Base-by-base conservation (phyloP, 2,113 vertebrate species). In the Chelonoidis abingdonii region DNA sequence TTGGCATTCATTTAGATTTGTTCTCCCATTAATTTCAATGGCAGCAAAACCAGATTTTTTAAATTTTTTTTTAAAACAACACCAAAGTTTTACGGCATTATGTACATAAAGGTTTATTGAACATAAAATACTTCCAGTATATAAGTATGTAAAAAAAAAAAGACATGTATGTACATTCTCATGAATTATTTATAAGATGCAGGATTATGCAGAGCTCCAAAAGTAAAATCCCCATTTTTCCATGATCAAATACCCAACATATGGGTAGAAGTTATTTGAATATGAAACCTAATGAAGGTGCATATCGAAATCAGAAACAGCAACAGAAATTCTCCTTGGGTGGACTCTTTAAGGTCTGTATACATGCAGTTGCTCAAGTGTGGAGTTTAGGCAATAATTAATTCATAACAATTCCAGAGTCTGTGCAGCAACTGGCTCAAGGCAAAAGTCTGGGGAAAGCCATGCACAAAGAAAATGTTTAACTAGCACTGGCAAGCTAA, bases 1-100 rank as follows among this genome's bases (percentile, higher is more conserved):
- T 94, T 93, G 81, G 86, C 95, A 91, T 87, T 59, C 8, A 25
- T 80, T 85, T 92, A 82, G 56, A 22, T 47, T 94, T 97, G 89
- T 47, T 56, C 22, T 93, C 21, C 9, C 22, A 24, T 95, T 88
- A 53, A 85, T 69, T 91, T 86, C 52, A 87, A 1, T n/a, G 38
- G 62, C n/a, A 88, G 62, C 17, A 83, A 93, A 93, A 88, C 1
- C 41, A 84, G 76, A 69, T 75, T 79, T 49, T 90, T 90, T 41
- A 8, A 88, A 78, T 62, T 54, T 3, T 3, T 3, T 3, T 47
- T 47, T 47, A 10, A 49, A 49, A 10, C 47, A 7, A 72, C 41
- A 59, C 62, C 27, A 82, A n/a, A 19, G 10, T 86, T 95, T 29
- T 89, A 31, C 27, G 29, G 5, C 54, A 78, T 89, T 92, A 78